phyloP scores from a whole-genome alignment of 2,888 invertebrate species.

The Ariolimax columbianus region DNA sequence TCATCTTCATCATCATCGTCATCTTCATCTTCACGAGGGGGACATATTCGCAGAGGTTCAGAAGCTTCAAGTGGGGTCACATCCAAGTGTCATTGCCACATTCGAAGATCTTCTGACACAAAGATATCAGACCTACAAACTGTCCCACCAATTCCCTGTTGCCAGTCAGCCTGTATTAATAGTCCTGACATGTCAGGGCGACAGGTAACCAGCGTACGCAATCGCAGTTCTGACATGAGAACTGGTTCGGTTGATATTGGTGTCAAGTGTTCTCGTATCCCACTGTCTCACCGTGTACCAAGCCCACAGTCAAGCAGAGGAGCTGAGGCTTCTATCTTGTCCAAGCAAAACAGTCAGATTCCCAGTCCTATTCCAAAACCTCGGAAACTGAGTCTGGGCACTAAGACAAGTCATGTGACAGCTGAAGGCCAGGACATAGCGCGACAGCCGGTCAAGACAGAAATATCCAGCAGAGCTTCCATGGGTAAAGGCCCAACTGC shows the following conservation, averaged over 20 bases:
- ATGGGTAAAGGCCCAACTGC: neutral
- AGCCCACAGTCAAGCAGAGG: constrained; percentile 44
- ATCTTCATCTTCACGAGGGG: constrained; percentile 31
- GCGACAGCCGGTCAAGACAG: constrained; percentile 54
- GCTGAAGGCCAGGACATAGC: constrained; percentile 60
- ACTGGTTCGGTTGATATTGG: neutral
- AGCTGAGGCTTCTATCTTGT: constrained; percentile 49
- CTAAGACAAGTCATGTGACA: constrained; percentile 54
- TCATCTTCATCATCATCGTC: constrained; percentile 39
- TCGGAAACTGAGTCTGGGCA: constrained; percentile 51
- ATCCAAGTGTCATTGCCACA: constrained; percentile 33
- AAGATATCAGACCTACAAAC: constrained; percentile 31
- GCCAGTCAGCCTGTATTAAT: neutral
- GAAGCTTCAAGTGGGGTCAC: constrained; percentile 21
- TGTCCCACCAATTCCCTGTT: constrained; percentile 10
- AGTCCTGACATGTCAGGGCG: constrained; percentile 1
- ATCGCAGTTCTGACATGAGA: constrained; percentile 11
- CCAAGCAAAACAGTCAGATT: constrained; percentile 55
- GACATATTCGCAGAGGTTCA: constrained; percentile 35
- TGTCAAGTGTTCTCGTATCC: constrained; percentile 50
- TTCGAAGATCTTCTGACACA: constrained; percentile 47
- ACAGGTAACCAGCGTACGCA: constrained; percentile 3
- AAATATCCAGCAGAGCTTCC: neutral
- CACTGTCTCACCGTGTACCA: constrained; percentile 53
- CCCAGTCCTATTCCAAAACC: constrained; percentile 57